These are phyloP conservation scores for Cheirogaleus medius DNA, from an alignment of 2,113 vertebrate species.

Conservation along the genomic window DNA sequence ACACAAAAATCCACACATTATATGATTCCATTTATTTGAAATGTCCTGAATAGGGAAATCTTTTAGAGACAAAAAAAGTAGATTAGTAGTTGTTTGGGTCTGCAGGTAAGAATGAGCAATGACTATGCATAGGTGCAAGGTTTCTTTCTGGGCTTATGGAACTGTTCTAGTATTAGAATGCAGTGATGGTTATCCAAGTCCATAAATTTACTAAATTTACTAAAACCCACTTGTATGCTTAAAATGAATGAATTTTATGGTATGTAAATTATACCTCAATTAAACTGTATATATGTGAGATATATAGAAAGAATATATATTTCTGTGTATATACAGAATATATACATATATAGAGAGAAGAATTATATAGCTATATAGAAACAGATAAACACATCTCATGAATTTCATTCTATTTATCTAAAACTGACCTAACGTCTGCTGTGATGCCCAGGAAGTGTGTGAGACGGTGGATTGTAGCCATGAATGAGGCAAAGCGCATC, in stretches of 20 bases:
- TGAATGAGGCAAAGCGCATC: constrained; percentile 90
- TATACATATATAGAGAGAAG: background rate
- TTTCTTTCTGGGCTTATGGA: background rate
- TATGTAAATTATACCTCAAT: background rate
- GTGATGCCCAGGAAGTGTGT: background rate
- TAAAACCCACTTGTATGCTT: background rate
- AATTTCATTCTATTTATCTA: background rate
- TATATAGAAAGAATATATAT: background rate
- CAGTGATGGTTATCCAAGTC: background rate
- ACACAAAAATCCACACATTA: background rate
- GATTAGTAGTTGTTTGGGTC: background rate
- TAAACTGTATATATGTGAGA: background rate
- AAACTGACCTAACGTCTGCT: background rate
- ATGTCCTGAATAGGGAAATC: background rate
- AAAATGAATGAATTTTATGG: background rate
- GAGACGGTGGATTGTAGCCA: background rate
- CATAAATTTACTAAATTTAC: background rate
- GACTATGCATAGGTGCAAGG: background rate
- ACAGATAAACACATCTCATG: background rate
- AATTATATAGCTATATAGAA: background rate
- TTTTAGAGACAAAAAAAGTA: background rate
- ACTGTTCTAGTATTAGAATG: constrained; percentile 15
- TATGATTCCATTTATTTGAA: background rate
- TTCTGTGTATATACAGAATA: background rate
- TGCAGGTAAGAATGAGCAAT: background rate